Base-by-base conservation (phyloP, 2,113 vertebrate species). In the Eulemur rufifrons region DNA sequence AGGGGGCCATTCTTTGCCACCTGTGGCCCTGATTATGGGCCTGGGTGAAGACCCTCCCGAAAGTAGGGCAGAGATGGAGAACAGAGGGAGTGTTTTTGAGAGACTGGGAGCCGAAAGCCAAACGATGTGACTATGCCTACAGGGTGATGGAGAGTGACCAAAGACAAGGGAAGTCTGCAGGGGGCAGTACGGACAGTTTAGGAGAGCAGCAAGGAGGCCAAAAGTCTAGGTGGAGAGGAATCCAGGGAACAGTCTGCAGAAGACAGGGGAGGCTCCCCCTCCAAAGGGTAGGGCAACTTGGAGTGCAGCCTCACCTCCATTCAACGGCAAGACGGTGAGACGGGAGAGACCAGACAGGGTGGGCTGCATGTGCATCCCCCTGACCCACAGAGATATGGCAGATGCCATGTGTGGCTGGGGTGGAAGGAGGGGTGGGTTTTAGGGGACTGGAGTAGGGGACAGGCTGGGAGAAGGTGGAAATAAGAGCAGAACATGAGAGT, bases 341-440 rank as follows among this genome's bases (percentile, higher is more conserved):
- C 9, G 10, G 45, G 90, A 93, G 71, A 68, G 78, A 61, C 25
- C 27, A 54, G 80, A 59, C 14, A 6, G 47, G n/a, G 73, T 42
- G 39, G 61, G 37, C 4, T 1, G 7, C 1, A 42, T 42, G 42
- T 42, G 1, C 15, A 3, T 9, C 12, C 61, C 25, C 8, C 1
- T 3, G 39, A 64, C 47, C 17, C 34, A 5, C 17, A 15, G 54
- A n/a, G 20, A 50, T 20, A 23, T 10, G 52, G 15, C 56, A 61
- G 89, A 76, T 15, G 50, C 54, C 37, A 1, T 4, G 20, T 94
- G 45, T 8, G 39, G 23, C 27, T 80, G 4, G 15, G 23, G 27
- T 3, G 15, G 8, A 61, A 37, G 6, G 20, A 39, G 8, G 29
- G 25, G 12, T 12, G 2, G 23, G 45, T 25, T 59, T 0, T 25